Percentiles rank a stretch among this genome's conserved stretches.
Conservation (phyloP, 2,113 vertebrate genomes). For the Stigmatopora nigra region DNA sequence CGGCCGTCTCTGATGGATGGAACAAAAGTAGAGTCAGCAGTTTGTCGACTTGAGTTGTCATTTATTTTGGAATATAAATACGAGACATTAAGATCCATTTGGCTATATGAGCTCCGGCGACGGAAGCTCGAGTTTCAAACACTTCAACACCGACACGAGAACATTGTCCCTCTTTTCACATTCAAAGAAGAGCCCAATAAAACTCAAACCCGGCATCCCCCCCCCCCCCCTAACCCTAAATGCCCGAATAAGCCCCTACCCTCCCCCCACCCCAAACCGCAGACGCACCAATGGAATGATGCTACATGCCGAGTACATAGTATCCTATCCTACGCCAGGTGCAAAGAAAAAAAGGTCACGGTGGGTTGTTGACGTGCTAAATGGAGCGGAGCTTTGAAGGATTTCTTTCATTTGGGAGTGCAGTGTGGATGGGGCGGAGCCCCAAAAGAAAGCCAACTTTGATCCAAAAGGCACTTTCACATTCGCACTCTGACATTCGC, state of each 20-base stretch:
- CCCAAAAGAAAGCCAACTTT: conserved; percentile 14
- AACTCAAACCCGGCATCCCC: too few species aligned
- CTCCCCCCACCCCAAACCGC: conserved; percentile 34
- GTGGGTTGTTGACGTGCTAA: conserved; percentile 81
- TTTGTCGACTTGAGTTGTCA: conserved; percentile 39
- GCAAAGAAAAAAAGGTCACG: conserved; percentile 81
- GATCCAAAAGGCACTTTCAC: conserved; percentile 74
- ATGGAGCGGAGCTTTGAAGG: conserved; percentile 60
- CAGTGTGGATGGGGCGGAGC: conserved; percentile 1
- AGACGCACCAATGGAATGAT: conserved; percentile 72
- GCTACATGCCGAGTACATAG: conserved; percentile 75
- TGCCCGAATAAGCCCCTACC: conserved; percentile 10
- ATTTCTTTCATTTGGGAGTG: conserved; percentile 66
- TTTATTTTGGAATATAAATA: conserved; percentile 71
- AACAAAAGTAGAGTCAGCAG: not conserved
- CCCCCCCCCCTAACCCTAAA: conserved; percentile 40
- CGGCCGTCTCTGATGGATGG: too few species aligned
- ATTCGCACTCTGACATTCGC: conserved; percentile 55
- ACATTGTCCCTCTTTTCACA: conserved; percentile 69
- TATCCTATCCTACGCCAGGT: conserved; percentile 64
- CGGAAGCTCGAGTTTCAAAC: conserved; percentile 59
- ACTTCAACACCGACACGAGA: conserved; percentile 62
- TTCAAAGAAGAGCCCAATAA: conserved; percentile 50
- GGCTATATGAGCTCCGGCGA: conserved; percentile 63
- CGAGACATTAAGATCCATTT: conserved; percentile 66